phyloP scores from a whole-genome alignment of 2,888 invertebrate species.

The Lycophotia porphyrea region DNA sequence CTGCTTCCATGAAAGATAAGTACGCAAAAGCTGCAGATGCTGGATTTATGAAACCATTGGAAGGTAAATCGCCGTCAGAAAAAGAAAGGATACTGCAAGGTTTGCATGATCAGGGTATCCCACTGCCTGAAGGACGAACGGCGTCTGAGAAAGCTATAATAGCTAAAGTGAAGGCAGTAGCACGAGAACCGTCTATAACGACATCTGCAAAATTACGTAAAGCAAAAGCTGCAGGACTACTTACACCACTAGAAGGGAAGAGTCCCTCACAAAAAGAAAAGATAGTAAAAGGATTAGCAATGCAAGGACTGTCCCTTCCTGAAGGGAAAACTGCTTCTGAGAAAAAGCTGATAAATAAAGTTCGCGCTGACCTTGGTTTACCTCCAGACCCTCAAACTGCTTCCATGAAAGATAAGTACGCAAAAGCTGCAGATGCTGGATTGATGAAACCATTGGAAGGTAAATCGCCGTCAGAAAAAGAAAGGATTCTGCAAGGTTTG shows the following conservation, averaged over 20 bases:
- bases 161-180: too few relatives aligned
- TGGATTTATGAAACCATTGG: constrained; percentile 2
- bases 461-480: not conserved
- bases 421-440: too few relatives aligned
- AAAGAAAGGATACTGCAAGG: constrained; percentile 17
- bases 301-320: not conserved
- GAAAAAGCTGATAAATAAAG: not conserved
- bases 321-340: not conserved
- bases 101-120: constrained; percentile 7
- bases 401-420: too few relatives aligned
- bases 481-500: not conserved
- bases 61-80: constrained; percentile 7
- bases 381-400: constrained; percentile 2
- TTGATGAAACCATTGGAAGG: not conserved
- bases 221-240: not conserved
- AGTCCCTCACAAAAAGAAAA: not conserved
- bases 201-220: not conserved
- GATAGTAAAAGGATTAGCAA: not conserved
- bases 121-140: constrained; percentile 14
- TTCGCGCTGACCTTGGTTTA: not conserved
- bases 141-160: constrained; percentile 8
- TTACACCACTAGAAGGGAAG: not conserved
- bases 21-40: too few relatives aligned
- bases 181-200: too few relatives aligned
- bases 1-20: constrained; percentile 17